Evolutionary conservation across 1,140 invertebrate species (phyloP).

Genomic region (Drosophila tani): DNA sequence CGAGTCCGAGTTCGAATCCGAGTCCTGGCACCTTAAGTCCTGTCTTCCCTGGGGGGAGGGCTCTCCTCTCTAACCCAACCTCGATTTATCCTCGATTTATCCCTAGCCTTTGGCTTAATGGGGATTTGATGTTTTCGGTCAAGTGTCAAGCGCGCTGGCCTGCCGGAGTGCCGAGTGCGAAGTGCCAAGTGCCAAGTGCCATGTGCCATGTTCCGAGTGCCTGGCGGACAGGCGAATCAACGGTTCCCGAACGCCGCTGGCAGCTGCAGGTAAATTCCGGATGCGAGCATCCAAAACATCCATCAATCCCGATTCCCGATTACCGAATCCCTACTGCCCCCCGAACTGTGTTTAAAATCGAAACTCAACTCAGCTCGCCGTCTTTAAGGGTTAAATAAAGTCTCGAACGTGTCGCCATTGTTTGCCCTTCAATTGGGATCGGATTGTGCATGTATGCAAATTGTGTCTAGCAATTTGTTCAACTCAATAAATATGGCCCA

Average conservation of each 20-base stretch:
- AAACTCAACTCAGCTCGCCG: neutral
- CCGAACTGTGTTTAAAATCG: conserved; percentile 6
- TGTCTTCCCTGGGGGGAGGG: neutral
- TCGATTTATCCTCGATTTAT: conserved; percentile 10
- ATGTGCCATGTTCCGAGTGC: conserved; percentile 16
- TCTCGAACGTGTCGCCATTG: conserved; percentile 37
- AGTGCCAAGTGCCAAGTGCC: conserved; percentile 3
- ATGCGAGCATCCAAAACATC: conserved; percentile 18
- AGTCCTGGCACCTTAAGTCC: neutral
- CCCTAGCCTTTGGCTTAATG: conserved; percentile 46
- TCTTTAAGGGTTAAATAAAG: conserved; percentile 53
- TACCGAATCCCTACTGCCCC: neutral
- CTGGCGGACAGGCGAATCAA: conserved; percentile 27
- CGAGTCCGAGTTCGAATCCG: neutral
- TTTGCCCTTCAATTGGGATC: conserved; percentile 50
- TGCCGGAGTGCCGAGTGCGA: conserved; percentile 5
- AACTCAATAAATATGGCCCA: conserved; percentile 63
- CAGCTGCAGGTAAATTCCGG: conserved; percentile 24
- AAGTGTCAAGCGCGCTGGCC: conserved; percentile 44
- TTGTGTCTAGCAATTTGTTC: conserved; percentile 64
- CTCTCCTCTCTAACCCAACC: neutral
- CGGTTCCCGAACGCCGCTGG: neutral
- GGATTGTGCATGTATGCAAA: conserved; percentile 45
- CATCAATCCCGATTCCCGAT: neutral
- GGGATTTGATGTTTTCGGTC: conserved; percentile 56